Percentiles rank a stretch among this genome's conserved stretches.
Conservation (phyloP, 2,113 vertebrate species). For the Amblyopsis rosae region DNA sequence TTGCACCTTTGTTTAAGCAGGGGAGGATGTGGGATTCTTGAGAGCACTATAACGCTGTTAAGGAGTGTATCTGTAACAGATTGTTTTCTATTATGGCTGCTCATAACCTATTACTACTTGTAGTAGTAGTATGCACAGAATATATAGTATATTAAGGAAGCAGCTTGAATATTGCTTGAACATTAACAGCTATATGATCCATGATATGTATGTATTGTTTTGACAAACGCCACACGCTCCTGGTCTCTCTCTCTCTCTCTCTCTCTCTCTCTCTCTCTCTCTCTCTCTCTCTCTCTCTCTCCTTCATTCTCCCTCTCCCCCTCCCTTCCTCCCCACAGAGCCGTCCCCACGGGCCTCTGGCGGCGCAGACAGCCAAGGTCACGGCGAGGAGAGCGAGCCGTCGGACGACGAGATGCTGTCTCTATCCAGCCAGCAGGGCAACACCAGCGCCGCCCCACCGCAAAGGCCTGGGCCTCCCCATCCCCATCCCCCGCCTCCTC, state of each 20-base stretch:
- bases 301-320: conserved; percentile 2
- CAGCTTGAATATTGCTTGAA: too few species aligned
- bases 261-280: background rate
- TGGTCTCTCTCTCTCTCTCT: background rate
- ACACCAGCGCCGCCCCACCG: conserved; percentile 74
- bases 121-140: too few species aligned
- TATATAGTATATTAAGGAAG: too few species aligned
- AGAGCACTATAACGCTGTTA: too few species aligned
- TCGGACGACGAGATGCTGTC: conserved; percentile 98
- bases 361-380: conserved; percentile 82
- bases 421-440: conserved; percentile 92
- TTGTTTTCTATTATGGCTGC: too few species aligned
- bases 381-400: conserved; percentile 92
- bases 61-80: too few species aligned
- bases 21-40: too few species aligned
- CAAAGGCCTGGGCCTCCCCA: conserved; percentile 77
- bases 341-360: conserved; percentile 70
- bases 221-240: too few species aligned
- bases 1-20: too few species aligned
- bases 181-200: too few species aligned
- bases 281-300: background rate
- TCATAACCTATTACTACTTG: too few species aligned
- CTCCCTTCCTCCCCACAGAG: background rate
- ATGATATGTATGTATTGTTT: too few species aligned
- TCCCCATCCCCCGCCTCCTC: conserved; percentile 43